Evolutionary conservation across 2,888 invertebrate genomes (phyloP).

Genomic region (Philhelius pedissequus): DNA sequence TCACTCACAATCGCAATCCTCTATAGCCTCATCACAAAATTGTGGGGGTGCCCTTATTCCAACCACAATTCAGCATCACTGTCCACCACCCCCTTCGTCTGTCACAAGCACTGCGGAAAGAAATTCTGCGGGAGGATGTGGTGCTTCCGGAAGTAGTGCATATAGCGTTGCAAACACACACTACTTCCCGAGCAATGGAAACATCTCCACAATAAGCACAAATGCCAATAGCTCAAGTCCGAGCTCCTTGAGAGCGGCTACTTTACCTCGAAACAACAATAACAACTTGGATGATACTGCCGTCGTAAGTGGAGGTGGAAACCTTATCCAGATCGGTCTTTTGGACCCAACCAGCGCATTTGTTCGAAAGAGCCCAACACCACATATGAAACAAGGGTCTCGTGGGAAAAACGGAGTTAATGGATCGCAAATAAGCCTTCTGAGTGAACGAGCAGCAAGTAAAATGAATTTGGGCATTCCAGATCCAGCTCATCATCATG

Average conservation of each 20-base stretch:
- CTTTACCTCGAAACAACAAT: slow-evolving; percentile 84
- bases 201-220: slow-evolving; percentile 72
- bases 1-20: slow-evolving; percentile 78
- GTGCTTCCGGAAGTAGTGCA: slow-evolving; percentile 45
- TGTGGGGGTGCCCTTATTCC: slow-evolving; percentile 73
- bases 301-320: slow-evolving; percentile 76
- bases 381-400: slow-evolving; percentile 77
- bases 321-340: slow-evolving; percentile 82
- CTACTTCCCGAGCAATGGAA: slow-evolving; percentile 72
- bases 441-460: slow-evolving; percentile 76
- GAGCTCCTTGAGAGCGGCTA: slow-evolving; percentile 81
- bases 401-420: slow-evolving; percentile 59
- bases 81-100: slow-evolving; percentile 75
- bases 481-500: slow-evolving; percentile 72
- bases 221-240: slow-evolving; percentile 72
- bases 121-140: slow-evolving; percentile 21
- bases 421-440: slow-evolving; percentile 79
- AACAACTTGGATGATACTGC: slow-evolving; percentile 73
- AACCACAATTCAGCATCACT: slow-evolving; percentile 74
- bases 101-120: slow-evolving; percentile 75
- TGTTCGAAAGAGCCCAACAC: slow-evolving; percentile 79
- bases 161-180: slow-evolving; percentile 60
- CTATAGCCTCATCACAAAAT: slow-evolving; percentile 77
- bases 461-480: slow-evolving; percentile 77
- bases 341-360: slow-evolving; percentile 82